Percentiles rank a stretch among this genome's conserved stretches.
These are phyloP conservation scores for Nestor notabilis DNA, from an alignment of 2,113 vertebrate genomes.

Conservation along the genomic window DNA sequence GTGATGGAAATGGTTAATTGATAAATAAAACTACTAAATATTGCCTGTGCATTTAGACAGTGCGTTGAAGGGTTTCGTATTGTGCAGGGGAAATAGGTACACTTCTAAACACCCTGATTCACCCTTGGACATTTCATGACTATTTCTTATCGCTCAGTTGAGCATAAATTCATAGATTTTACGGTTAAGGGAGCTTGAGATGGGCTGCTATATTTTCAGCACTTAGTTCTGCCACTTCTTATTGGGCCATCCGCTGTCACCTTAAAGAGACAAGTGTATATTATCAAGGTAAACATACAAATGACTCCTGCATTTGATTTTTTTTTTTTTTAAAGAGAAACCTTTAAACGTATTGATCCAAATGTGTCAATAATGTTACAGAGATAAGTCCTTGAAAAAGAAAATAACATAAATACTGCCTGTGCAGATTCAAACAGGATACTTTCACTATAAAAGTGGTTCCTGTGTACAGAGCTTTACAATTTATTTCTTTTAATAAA, in stretches of 20 bases:
- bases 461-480: not conserved
- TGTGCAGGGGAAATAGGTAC: constrained; percentile 15
- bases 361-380: constrained; percentile 64
- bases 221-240: constrained; percentile 83
- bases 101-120: constrained; percentile 48
- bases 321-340: not conserved
- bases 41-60: constrained; percentile 29
- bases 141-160: constrained; percentile 75
- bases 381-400: constrained; percentile 35
- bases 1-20: constrained; percentile 48
- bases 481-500: not conserved
- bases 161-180: constrained; percentile 95
- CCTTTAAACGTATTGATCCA: constrained; percentile 70
- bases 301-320: constrained; percentile 62
- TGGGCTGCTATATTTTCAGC: constrained; percentile 83
- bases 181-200: constrained; percentile 91
- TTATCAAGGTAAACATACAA: constrained; percentile 74
- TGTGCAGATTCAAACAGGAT: not conserved
- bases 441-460: constrained; percentile 1
- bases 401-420: constrained; percentile 17
- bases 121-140: constrained; percentile 71
- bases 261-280: constrained; percentile 81
- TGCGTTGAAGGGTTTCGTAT: constrained; percentile 30
- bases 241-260: constrained; percentile 80
- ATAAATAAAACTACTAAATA: constrained; percentile 52